Evolutionary conservation across 2,888 invertebrate genomes (phyloP).

Genomic region (Plebejus argus): DNA sequence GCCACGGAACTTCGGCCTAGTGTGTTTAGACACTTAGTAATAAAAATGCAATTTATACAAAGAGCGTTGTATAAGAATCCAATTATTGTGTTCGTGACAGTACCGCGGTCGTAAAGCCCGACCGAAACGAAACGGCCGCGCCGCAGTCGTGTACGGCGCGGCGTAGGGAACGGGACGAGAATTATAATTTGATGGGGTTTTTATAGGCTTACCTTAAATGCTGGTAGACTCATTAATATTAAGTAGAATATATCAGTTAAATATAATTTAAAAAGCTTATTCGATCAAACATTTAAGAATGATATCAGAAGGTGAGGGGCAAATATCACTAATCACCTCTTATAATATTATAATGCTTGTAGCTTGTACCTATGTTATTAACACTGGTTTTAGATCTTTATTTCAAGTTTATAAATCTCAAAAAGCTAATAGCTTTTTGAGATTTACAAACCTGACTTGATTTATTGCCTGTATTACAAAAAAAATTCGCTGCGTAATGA

Average conservation of each 20-base stretch:
- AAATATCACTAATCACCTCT: too few species aligned
- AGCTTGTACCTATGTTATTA: too few species aligned
- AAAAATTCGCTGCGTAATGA: neutral
- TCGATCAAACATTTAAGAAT: too few species aligned
- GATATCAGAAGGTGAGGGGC: too few species aligned
- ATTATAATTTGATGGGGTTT: conserved; percentile 2
- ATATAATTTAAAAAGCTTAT: neutral
- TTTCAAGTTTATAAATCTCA: too few species aligned
- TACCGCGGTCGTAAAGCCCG: neutral
- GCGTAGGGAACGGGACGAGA: neutral
- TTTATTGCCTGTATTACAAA: neutral
- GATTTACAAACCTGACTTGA: too few species aligned
- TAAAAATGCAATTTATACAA: neutral
- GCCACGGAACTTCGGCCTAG: too few species aligned
- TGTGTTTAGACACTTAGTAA: neutral
- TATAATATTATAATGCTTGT: too few species aligned
- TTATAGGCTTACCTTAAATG: conserved; percentile 6
- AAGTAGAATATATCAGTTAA: neutral
- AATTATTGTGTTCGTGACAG: neutral
- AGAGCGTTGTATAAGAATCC: neutral
- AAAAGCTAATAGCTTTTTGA: too few species aligned
- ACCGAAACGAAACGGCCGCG: neutral
- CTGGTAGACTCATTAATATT: neutral
- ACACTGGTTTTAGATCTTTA: too few species aligned
- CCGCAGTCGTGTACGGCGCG: neutral